Conservation (phyloP, 1,140 invertebrate genomes). For the Tribolium madens region DNA sequence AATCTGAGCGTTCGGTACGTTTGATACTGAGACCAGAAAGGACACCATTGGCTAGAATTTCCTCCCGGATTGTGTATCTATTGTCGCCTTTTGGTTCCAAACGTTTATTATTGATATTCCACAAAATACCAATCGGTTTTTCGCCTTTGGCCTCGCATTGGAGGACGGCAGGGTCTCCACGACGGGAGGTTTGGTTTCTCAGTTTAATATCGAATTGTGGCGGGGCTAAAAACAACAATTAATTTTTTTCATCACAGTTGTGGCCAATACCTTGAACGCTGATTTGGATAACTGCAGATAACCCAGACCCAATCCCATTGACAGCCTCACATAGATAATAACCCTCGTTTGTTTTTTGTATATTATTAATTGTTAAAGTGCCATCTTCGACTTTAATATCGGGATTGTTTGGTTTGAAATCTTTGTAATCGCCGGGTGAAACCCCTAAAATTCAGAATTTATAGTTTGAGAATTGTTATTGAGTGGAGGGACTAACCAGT, state of each 20-base stretch:
- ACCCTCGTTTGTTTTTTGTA: slow-evolving; percentile 92
- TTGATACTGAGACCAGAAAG: slow-evolving; percentile 91
- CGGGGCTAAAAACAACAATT: slow-evolving; percentile 76
- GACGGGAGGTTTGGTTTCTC: slow-evolving; percentile 88
- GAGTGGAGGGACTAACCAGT: slow-evolving; percentile 74
- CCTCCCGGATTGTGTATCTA: slow-evolving; percentile 92
- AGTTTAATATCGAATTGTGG: slow-evolving; percentile 95
- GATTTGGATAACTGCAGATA: slow-evolving; percentile 92
- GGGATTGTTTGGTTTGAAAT: slow-evolving; percentile 89
- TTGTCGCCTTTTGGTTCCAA: slow-evolving; percentile 88
- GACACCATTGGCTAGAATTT: slow-evolving; percentile 87
- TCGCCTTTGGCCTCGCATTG: slow-evolving; percentile 97
- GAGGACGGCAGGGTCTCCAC: slow-evolving; percentile 90
- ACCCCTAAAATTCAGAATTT: slow-evolving; percentile 73
- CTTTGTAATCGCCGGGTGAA: slow-evolving; percentile 91
- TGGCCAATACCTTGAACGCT: slow-evolving; percentile 84
- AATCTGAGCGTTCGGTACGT: slow-evolving; percentile 89
- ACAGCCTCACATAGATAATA: slow-evolving; percentile 96
- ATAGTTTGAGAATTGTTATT: background rate
- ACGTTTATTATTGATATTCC: slow-evolving; percentile 95
- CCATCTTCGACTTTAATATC: slow-evolving; percentile 93
- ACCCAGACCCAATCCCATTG: slow-evolving; percentile 93
- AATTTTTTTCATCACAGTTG: background rate
- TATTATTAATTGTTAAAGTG: slow-evolving; percentile 87
- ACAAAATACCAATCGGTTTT: slow-evolving; percentile 94